Percentiles rank a stretch among this genome's conserved stretches.
These are phyloP conservation scores for Gorsachius magnificus DNA, from an alignment of 2,797 vertebrate species.

Conservation along the genomic window DNA sequence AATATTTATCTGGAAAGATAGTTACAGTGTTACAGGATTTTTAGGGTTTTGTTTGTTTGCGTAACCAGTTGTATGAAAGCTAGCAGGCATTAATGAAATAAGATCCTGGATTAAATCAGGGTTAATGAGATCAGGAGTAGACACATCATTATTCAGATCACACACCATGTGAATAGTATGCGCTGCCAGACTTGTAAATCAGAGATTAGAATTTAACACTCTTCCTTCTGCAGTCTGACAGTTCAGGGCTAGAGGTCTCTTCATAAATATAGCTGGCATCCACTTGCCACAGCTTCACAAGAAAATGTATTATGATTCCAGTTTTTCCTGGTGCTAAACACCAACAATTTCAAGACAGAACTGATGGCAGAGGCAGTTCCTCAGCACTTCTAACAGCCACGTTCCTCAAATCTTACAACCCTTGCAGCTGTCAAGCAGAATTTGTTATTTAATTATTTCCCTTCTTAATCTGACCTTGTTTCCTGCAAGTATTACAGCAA, in stretches of 20 bases:
- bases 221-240: constrained; percentile 16
- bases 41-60: constrained; percentile 34
- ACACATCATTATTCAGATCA: constrained; percentile 53
- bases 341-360: background rate
- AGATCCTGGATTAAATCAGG: constrained; percentile 45
- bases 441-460: background rate
- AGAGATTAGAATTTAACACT: constrained; percentile 52
- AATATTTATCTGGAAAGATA: background rate
- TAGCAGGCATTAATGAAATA: constrained; percentile 25
- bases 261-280: constrained; percentile 3
- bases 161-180: constrained; percentile 6
- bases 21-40: background rate
- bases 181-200: constrained; percentile 16
- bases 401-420: background rate
- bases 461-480: background rate
- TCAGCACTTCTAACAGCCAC: background rate
- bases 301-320: background rate
- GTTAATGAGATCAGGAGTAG: constrained; percentile 57
- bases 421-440: background rate
- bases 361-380: background rate
- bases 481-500: background rate
- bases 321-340: background rate
- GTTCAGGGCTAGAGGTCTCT: constrained; percentile 6
- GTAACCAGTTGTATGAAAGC: constrained; percentile 21
- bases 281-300: constrained; percentile 5